Percentiles rank a stretch among this genome's conserved stretches.
phyloP scores from a whole-genome alignment of 2,797 vertebrate genomes.

The Danio jaintianensis region DNA sequence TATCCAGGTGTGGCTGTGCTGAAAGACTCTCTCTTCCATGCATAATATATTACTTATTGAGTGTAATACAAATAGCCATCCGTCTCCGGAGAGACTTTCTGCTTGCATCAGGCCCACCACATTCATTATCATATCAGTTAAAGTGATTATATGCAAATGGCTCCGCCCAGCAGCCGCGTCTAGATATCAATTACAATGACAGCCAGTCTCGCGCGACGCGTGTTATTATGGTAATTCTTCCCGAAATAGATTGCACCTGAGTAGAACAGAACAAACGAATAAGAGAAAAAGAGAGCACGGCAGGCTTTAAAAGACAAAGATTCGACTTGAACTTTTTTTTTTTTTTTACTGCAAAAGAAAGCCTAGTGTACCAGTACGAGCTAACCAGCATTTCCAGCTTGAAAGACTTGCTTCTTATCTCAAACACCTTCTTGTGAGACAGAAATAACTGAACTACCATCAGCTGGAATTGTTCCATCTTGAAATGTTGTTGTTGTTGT shows the following conservation, averaged over 20 bases:
- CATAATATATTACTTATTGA: slow-evolving; percentile 81
- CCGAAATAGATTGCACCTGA: slow-evolving; percentile 75
- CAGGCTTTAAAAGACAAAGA: slow-evolving; percentile 30
- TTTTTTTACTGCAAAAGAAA: slow-evolving; percentile 8
- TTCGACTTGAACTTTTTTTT: slow-evolving; percentile 15
- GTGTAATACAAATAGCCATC: slow-evolving; percentile 80
- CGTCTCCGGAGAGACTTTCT: slow-evolving; percentile 74
- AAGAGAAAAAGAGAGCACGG: slow-evolving; percentile 46
- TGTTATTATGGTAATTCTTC: slow-evolving; percentile 73
- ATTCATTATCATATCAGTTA: slow-evolving; percentile 84
- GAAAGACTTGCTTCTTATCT: not conserved
- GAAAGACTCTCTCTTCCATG: slow-evolving; percentile 55
- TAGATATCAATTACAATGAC: slow-evolving; percentile 81
- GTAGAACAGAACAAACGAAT: slow-evolving; percentile 59
- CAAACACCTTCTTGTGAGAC: not conserved
- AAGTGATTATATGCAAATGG: slow-evolving; percentile 84
- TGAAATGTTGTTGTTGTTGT: not conserved
- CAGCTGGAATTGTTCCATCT: not conserved
- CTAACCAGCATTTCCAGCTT: slow-evolving; percentile 15
- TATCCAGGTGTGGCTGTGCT: slow-evolving; percentile 65
- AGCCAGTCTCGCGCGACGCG: slow-evolving; percentile 68
- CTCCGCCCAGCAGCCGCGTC: slow-evolving; percentile 73
- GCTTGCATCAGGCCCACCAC: slow-evolving; percentile 78
- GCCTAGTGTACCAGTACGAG: slow-evolving; percentile 1
- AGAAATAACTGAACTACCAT: slow-evolving; percentile 29